Base-by-base conservation (phyloP, 2,888 invertebrate genomes). In the Xestia xanthographa region DNA sequence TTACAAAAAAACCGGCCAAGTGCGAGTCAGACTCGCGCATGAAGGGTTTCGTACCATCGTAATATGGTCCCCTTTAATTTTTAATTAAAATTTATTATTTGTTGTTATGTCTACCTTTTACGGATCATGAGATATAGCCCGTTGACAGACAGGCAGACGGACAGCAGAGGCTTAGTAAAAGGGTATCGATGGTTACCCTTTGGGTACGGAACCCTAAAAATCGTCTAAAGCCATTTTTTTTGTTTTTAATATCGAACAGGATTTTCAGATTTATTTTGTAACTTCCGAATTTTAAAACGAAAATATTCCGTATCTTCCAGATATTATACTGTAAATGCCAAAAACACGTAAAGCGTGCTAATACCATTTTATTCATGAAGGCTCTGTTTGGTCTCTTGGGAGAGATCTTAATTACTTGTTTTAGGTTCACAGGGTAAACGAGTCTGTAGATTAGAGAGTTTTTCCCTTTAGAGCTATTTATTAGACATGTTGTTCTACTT, bases 351-450 rank as follows among this genome's bases (percentile, higher is more conserved):
- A 69, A 50, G 74, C 58, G 50, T 34, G 43, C 48, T 65, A 67
- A 72, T 43, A 79, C 62, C 34, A 43, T 48, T 75, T 80, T 85
- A 87, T 87, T 87, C 80, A 85, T 75, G 85, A 82, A 71, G 79
- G 58, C 34, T 22, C 66, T 68, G 73, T 63, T 69, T 71, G 58
- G 83, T 80, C 89, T 75, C 83, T 22, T 3, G 84, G 77, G 90
- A 84, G 80, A 75, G 48, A 78, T 86, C 89, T 89, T 93, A 92
- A 93, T 92, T 93, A 91, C 90, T 73, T 82, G 90, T 90, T 92
- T 91, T 90, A 76, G 89, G 86, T 87, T 87, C 86, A 89, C 82
- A 82, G 81, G 85, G 86, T 74, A 89, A 91, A 91, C 89, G 89
- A 90, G 88, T 88, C 77, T 67, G 88, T 87, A 84, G 86, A 91